A percentile compares a stretch with the other conserved stretches of the same genome.
Conservation (phyloP, 2,888 invertebrate species). For the Eugnorisma glareosa region DNA sequence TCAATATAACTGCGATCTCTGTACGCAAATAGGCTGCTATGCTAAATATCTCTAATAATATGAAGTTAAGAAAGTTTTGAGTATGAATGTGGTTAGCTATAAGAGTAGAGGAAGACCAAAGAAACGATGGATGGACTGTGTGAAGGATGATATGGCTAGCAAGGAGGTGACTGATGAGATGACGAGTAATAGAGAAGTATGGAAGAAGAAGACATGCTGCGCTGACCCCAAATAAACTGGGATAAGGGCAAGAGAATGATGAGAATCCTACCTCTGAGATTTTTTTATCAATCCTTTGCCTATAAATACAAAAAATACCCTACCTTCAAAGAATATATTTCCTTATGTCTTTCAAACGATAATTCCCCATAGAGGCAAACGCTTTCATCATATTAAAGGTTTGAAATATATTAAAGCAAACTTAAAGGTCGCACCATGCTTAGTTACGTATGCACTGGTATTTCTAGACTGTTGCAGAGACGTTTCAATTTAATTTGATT, state of each 20-base stretch:
- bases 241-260: too few species aligned
- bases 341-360: neutral
- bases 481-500: neutral
- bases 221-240: too few species aligned
- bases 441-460: neutral
- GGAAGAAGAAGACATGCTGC: too few species aligned
- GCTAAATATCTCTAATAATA: neutral
- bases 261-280: neutral
- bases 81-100: neutral
- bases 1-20: neutral
- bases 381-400: conserved; percentile 30
- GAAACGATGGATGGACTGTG: too few species aligned
- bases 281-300: neutral
- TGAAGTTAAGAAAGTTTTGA: neutral
- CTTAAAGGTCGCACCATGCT: conserved; percentile 35
- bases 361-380: conserved; percentile 15
- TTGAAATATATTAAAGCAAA: conserved; percentile 46
- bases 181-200: too few species aligned
- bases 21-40: neutral
- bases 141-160: too few species aligned
- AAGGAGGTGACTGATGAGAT: too few species aligned
- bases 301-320: neutral
- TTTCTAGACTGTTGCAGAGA: neutral
- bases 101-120: too few species aligned
- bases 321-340: neutral